Percentiles rank a stretch among this genome's conserved stretches.
These are phyloP conservation scores for Chaetoderma sp. DNA, from an alignment of 2,888 invertebrate genomes.

Conservation along the genomic window DNA sequence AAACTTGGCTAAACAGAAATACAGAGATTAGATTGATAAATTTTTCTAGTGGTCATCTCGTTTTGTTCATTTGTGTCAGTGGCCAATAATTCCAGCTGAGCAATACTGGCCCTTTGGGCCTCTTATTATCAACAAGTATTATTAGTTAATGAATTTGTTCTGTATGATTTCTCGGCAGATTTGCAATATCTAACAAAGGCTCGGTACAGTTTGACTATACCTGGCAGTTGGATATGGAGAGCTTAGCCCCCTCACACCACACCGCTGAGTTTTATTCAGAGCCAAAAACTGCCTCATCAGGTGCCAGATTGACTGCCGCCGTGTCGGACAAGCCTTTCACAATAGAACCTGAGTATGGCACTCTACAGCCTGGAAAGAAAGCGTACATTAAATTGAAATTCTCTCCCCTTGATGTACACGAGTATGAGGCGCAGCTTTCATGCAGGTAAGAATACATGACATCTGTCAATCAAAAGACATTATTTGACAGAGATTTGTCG, in stretches of 20 bases:
- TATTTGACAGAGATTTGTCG: too few species aligned
- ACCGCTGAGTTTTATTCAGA: slow-evolving; percentile 62
- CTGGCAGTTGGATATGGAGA: slow-evolving; percentile 68
- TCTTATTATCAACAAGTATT: not conserved
- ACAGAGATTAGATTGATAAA: too few species aligned
- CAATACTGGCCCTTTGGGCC: too few species aligned
- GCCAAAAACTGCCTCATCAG: slow-evolving; percentile 55
- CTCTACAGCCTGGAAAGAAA: slow-evolving; percentile 60
- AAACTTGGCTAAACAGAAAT: too few species aligned
- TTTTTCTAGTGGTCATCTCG: too few species aligned
- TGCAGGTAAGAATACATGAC: slow-evolving; percentile 59
- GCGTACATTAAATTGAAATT: slow-evolving; percentile 59
- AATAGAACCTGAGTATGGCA: slow-evolving; percentile 66
- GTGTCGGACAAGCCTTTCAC: slow-evolving; percentile 64
- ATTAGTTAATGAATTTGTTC: not conserved
- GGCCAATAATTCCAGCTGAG: too few species aligned
- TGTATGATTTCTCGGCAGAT: slow-evolving; percentile 39
- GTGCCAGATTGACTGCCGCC: slow-evolving; percentile 33
- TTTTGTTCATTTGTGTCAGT: too few species aligned
- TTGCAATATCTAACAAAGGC: slow-evolving; percentile 62
- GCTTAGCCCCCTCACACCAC: slow-evolving; percentile 53
- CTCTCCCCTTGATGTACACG: slow-evolving; percentile 66
- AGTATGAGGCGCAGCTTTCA: slow-evolving; percentile 65
- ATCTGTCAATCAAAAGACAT: too few species aligned
- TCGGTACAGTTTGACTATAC: slow-evolving; percentile 62